Evolutionary conservation across 2,113 vertebrate genomes (phyloP).

Genomic region (Platycercus adscitus): DNA sequence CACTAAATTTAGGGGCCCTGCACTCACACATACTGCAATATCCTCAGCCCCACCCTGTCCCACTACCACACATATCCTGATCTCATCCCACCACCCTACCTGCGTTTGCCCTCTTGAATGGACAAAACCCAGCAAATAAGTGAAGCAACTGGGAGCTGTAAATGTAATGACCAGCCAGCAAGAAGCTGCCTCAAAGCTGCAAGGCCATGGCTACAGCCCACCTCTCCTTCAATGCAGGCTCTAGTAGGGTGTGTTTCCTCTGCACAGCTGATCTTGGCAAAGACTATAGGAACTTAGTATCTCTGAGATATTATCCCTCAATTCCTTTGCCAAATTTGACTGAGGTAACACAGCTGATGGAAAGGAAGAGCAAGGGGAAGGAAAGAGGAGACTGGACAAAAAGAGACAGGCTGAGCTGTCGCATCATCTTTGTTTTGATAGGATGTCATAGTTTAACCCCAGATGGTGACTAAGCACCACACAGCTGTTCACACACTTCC

Average conservation of each 20-base stretch:
- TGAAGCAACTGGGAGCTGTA: not conserved
- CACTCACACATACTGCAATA: not conserved
- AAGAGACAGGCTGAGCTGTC: not conserved
- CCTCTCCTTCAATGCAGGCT: not conserved
- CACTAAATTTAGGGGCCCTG: not conserved
- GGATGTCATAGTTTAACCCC: not conserved
- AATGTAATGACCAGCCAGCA: accelerated
- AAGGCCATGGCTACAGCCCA: not conserved
- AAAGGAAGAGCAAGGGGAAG: not conserved
- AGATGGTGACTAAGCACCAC: not conserved
- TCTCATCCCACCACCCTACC: not conserved
- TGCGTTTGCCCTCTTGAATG: not conserved
- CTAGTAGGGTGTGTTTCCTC: not conserved
- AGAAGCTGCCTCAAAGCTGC: not conserved
- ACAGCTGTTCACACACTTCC: not conserved
- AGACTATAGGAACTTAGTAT: not conserved
- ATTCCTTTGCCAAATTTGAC: not conserved
- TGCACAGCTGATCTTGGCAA: not conserved
- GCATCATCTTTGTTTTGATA: not conserved
- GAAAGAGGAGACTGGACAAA: not conserved
- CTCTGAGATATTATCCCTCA: not conserved
- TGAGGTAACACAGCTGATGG: not conserved
- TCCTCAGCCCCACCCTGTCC: not conserved
- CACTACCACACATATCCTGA: accelerated
- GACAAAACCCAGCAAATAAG: not conserved